A percentile compares a stretch with the other conserved stretches of the same genome.
Evolutionary conservation across 2,113 vertebrate genomes (phyloP).

Genomic region (Gambusia holbrooki): DNA sequence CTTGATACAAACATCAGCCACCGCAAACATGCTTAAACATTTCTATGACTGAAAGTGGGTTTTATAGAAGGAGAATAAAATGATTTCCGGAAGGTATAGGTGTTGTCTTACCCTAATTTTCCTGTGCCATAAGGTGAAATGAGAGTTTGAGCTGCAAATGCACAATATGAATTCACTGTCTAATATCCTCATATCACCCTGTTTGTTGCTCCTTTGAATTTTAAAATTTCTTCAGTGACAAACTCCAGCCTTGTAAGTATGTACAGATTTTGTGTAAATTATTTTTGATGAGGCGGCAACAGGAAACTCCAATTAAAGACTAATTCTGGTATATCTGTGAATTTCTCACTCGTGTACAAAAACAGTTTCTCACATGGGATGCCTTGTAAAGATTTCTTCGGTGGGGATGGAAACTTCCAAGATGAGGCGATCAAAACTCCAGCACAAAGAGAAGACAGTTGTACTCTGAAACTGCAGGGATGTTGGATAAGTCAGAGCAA

Average conservation of each 20-base stretch:
- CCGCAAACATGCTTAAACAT: constrained; percentile 36
- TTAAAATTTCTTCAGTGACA: constrained; percentile 60
- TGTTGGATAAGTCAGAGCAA: constrained; percentile 42
- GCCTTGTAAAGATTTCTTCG: constrained; percentile 75
- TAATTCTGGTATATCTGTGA: constrained; percentile 64
- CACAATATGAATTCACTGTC: constrained; percentile 26
- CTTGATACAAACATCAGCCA: constrained; percentile 57
- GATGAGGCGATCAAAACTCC: constrained; percentile 43
- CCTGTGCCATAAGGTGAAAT: constrained; percentile 34
- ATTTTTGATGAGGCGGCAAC: constrained; percentile 66
- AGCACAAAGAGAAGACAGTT: constrained; percentile 47
- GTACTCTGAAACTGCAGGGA: constrained; percentile 23
- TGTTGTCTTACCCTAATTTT: constrained; percentile 32
- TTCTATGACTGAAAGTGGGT: constrained; percentile 45
- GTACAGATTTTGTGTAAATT: constrained; percentile 88
- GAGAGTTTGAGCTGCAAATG: constrained; percentile 33
- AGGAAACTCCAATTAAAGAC: constrained; percentile 48
- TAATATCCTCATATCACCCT: constrained; percentile 26
- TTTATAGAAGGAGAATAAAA: constrained; percentile 22
- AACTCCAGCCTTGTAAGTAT: constrained; percentile 84
- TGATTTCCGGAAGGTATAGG: neutral
- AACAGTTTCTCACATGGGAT: constrained; percentile 53
- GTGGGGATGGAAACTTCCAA: constrained; percentile 44
- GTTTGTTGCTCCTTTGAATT: constrained; percentile 48
- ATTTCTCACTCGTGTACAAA: constrained; percentile 47